Percentiles rank a stretch among this genome's conserved stretches.
These are phyloP conservation scores for Centroberyx gerrardi DNA, from an alignment of 2,797 vertebrate genomes.

Conservation along the genomic window DNA sequence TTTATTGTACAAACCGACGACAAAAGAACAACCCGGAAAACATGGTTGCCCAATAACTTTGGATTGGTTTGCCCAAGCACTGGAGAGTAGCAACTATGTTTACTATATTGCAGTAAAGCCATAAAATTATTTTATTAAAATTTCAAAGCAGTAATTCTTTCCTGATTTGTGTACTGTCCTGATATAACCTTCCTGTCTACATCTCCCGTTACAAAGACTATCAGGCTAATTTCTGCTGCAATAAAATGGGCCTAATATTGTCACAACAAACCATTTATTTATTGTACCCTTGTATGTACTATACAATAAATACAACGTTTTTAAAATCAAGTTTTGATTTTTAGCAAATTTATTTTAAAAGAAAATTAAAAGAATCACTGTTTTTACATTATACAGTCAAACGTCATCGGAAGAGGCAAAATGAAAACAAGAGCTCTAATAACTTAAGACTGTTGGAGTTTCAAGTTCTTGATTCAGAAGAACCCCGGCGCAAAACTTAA, in stretches of 20 bases:
- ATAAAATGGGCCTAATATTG: neutral
- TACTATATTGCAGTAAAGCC: no score
- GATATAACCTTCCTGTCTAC: no score
- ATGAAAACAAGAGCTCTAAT: slow-evolving; percentile 77
- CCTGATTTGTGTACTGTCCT: no score
- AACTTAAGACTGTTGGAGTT: slow-evolving; percentile 87
- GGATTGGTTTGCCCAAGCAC: no score
- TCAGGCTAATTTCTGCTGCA: neutral
- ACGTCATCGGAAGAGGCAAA: slow-evolving; percentile 78
- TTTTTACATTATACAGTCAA: slow-evolving; percentile 79
- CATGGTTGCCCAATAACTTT: no score
- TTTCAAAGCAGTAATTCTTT: no score
- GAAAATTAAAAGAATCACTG: slow-evolving; percentile 86
- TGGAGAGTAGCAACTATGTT: no score
- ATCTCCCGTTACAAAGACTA: no score
- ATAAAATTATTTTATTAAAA: no score
- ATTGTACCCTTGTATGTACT: no score
- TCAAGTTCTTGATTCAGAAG: slow-evolving; percentile 80
- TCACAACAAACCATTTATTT: neutral
- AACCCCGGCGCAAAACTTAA: slow-evolving; percentile 65
- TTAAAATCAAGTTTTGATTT: slow-evolving; percentile 37
- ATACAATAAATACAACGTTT: neutral
- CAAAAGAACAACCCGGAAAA: neutral
- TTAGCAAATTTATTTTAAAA: slow-evolving; percentile 88
- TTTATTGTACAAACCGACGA: slow-evolving; percentile 58